Conservation (phyloP, 2,113 vertebrate genomes). For the Acanthochromis polyacanthus region DNA sequence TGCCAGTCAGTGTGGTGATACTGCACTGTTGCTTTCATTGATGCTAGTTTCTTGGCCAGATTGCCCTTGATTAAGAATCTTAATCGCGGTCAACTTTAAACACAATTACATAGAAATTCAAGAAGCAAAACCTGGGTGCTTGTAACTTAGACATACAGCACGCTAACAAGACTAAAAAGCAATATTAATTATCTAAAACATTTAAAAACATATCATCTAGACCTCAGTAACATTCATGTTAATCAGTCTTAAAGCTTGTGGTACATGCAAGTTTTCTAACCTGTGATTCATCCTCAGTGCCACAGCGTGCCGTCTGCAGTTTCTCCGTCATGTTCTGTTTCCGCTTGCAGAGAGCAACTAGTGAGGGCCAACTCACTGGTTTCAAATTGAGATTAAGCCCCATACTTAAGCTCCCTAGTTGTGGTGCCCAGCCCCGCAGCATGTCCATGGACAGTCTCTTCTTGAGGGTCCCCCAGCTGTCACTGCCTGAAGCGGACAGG, state of each 20-base stretch:
- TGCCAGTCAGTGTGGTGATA: too few relatives aligned
- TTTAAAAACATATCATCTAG: background rate
- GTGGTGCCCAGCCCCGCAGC: constrained; percentile 67
- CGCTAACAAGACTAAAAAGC: too few relatives aligned
- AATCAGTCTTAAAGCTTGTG: background rate
- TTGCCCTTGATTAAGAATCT: too few relatives aligned
- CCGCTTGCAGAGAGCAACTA: constrained; percentile 81
- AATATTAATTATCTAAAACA: too few relatives aligned
- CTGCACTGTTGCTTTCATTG: too few relatives aligned
- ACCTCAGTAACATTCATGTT: background rate
- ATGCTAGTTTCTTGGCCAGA: too few relatives aligned
- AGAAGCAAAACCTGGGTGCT: too few relatives aligned
- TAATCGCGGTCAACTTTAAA: too few relatives aligned
- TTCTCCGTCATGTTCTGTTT: constrained; percentile 78
- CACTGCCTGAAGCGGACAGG: constrained; percentile 34
- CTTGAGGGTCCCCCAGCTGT: constrained; percentile 52
- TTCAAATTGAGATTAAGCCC: constrained; percentile 62
- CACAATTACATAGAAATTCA: too few relatives aligned
- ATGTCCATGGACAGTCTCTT: constrained; percentile 78
- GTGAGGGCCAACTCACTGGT: constrained; percentile 78
- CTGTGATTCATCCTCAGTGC: constrained; percentile 76
- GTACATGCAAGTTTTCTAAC: constrained; percentile 52
- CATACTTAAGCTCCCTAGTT: constrained; percentile 60
- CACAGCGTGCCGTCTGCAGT: constrained; percentile 76
- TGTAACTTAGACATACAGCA: too few relatives aligned